Evolutionary conservation across 2,113 vertebrate species (phyloP).

Genomic region (Pterocles orientalis): DNA sequence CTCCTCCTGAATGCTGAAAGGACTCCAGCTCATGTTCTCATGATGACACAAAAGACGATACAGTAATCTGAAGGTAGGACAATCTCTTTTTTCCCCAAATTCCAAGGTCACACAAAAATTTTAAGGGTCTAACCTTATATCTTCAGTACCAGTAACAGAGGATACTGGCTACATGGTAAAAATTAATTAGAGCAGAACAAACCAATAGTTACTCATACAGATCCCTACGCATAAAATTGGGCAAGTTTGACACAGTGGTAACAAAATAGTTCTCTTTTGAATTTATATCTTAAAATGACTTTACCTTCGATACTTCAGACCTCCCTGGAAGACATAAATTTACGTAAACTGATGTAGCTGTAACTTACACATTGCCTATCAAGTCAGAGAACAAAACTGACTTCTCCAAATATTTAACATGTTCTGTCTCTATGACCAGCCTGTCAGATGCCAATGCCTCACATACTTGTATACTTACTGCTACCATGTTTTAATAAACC

Average conservation of each 20-base stretch:
- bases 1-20: background rate
- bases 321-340: background rate
- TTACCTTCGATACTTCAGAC: background rate
- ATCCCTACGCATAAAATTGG: background rate
- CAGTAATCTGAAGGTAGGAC: background rate
- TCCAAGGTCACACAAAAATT: background rate
- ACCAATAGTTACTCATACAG: background rate
- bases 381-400: background rate
- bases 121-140: background rate
- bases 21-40: background rate
- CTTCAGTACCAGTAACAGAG: background rate
- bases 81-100: background rate
- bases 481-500: constrained; percentile 7
- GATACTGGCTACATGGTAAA: background rate
- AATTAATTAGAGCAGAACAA: background rate
- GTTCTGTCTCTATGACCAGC: background rate
- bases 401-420: background rate
- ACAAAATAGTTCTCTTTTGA: background rate
- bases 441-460: background rate
- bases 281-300: background rate
- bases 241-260: background rate
- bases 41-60: background rate
- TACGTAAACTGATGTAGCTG: background rate
- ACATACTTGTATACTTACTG: background rate
- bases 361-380: background rate